Conservation (phyloP, 2,888 invertebrate species). For the Notocelia uddmanniana region DNA sequence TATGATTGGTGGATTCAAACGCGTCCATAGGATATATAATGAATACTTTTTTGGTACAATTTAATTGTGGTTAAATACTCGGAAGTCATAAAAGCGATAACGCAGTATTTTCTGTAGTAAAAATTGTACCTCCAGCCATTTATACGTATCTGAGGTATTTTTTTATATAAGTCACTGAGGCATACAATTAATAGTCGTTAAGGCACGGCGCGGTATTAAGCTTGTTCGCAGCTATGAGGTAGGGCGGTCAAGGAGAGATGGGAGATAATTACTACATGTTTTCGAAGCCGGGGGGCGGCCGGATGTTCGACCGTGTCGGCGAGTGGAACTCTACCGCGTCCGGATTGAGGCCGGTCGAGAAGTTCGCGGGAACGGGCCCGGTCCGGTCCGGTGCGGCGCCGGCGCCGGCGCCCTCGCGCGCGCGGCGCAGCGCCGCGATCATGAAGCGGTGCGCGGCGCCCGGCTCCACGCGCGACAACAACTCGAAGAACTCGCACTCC, state of each 20-base stretch:
- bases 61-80: too few species aligned
- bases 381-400: slow-evolving; percentile 12
- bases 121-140: too few species aligned
- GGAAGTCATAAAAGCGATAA: too few species aligned
- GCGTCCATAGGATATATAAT: too few species aligned
- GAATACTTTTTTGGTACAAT: too few species aligned
- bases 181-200: too few species aligned
- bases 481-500: slow-evolving; percentile 63
- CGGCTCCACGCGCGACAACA: slow-evolving; percentile 61
- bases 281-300: slow-evolving; percentile 41
- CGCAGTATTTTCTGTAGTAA: too few species aligned
- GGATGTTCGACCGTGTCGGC: not conserved
- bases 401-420: slow-evolving; percentile 45
- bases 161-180: too few species aligned
- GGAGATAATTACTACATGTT: not conserved
- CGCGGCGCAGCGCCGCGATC: slow-evolving; percentile 59
- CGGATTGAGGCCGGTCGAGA: slow-evolving; percentile 46
- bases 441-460: slow-evolving; percentile 67
- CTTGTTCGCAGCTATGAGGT: slow-evolving; percentile 6
- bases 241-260: not conserved
- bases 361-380: slow-evolving; percentile 13
- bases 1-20: too few species aligned
- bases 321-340: slow-evolving; percentile 48
- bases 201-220: too few species aligned
- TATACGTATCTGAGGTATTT: too few species aligned